These are phyloP conservation scores for Perca fluviatilis DNA, from an alignment of 2,113 vertebrate genomes.

Conservation along the genomic window DNA sequence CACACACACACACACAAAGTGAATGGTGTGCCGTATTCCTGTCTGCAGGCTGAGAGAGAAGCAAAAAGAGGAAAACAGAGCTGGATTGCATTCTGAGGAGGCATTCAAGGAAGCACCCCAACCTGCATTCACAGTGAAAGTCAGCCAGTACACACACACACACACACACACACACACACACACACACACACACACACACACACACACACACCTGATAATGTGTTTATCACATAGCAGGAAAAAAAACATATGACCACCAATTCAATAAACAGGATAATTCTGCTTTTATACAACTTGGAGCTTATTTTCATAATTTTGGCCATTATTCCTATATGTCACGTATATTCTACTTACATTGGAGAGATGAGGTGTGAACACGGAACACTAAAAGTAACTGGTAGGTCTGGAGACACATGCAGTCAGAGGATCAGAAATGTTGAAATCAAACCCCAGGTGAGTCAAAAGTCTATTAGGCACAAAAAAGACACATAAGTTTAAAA, in stretches of 20 bases:
- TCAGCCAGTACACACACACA: no score
- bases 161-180: no score
- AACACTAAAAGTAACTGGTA: no score
- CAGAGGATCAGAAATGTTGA: no score
- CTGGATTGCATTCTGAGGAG: constrained; percentile 6
- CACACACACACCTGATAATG: background rate
- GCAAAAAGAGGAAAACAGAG: background rate
- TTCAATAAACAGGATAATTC: background rate
- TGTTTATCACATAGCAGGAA: background rate
- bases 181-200: no score
- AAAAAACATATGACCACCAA: background rate
- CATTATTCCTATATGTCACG: no score
- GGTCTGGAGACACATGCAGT: no score
- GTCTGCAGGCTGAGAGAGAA: background rate
- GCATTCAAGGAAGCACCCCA: background rate
- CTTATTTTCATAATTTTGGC: background rate
- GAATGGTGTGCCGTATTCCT: background rate
- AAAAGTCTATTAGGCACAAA: no score
- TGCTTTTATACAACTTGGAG: background rate
- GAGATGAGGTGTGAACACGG: no score
- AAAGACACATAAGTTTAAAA: no score
- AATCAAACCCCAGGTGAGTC: no score
- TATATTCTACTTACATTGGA: no score
- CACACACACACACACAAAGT: background rate
- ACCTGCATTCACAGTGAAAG: background rate